Base-by-base conservation (phyloP, 2,888 invertebrate genomes). In the Latrodectus elegans region DNA sequence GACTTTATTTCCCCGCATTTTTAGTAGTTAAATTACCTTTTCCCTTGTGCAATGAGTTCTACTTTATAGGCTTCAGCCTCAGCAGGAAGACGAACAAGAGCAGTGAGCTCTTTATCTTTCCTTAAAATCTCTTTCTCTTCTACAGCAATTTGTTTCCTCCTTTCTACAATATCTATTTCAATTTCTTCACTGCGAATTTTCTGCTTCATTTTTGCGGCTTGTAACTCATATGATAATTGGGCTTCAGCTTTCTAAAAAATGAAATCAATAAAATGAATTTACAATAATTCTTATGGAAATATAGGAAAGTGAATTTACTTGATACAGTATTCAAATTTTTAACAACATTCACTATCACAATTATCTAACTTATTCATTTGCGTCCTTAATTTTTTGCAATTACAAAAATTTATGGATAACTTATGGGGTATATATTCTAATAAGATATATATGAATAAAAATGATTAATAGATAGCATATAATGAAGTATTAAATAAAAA, bases 181-280 rank as follows among this genome's bases (percentile, higher is more conserved):
- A 99, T 98, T 93, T 99, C 98, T 93, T 99, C 99, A 94, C 96
- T 97, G 93, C 98, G 95, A 91, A 99, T 98, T 92, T 94, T 95
- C 93, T 99, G 99, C 90, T 96, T 95, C 90, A 98, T 97, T 93
- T 98, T 98, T 38, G 99, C 98, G 38, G 97, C 97, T 94, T 99
- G 98, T 90, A 99, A 93, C 93, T 99, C 97, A 93, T 99, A 99
- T 22, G 99, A 98, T 91, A 99, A 93, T 91, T 98, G 97, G 26
- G 99, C 96, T 93, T 99, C 97, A 51, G 99, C 99, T 96, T 97
- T 98, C 97, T 97, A 22, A 22, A 71, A 60, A 55, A 53, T n/a
- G 51, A 52, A 51, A 26, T 77, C 49, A 68, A 53, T 26, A 60
- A 49, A 9, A 4, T 17, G 38, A 38, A 38, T 38, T 38, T 38